Base-by-base conservation (phyloP, 2,113 vertebrate genomes). In the Poecilia latipinna region DNA sequence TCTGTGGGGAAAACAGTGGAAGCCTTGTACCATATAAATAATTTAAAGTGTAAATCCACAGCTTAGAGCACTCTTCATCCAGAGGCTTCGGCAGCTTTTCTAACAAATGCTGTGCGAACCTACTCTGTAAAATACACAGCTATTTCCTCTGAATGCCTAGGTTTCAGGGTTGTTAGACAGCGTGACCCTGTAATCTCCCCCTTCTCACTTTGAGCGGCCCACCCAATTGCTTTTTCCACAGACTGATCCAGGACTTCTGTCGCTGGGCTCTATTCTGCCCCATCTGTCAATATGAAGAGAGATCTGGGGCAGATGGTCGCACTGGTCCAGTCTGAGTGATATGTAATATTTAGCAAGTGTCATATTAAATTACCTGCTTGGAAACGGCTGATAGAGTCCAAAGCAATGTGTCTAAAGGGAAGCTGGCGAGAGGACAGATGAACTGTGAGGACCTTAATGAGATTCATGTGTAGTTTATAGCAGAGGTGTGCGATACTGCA, bases 201-300 rank as follows among this genome's bases (percentile, higher is more conserved):
- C 66, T 70, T 80, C 19, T 32, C 78, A 75, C 71, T 44, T 13
- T 63, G 66, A 80, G 60, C 77, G 13, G 77, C 71, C 77, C 79
- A 69, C 74, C 74, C 84, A 89, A 90, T 87, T 86, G 86, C 78
- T 82, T 60, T 82, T 48, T 86, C 80, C 80, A 91, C 77, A 77
- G 61, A 71, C 82, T 78, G 62, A 63, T 75, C 42, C 69, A 75
- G 8, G 69, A 74, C 80, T 82, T 80, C 77, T 13, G 69, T 79
- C 39, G 79, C 87, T 70, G n/a, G 70, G 65, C 79, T 86, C 75
- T 68, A 33, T 82, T 80, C 82, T 79, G 80, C 79, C 81, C 85
- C 78, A 69, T 89, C 82, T 85, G 87, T 91, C 90, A 84, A 82
- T 83, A 85, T 74, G 70, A 86, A 88, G 82, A 80, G 86, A 85